Base-by-base conservation (phyloP, 2,797 vertebrate genomes). In the Pangasius macronema region DNA sequence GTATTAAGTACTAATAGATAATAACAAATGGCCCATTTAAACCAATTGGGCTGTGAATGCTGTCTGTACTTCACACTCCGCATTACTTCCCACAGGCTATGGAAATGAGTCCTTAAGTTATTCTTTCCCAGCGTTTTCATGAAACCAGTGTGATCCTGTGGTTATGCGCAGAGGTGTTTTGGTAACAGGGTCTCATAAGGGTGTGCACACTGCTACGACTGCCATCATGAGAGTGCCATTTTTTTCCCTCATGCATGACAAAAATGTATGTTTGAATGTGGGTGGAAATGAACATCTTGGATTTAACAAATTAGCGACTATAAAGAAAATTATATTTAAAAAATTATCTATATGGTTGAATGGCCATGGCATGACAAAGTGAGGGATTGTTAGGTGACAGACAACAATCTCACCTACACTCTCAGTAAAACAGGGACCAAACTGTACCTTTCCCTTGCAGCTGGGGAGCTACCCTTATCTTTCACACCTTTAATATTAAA, bases 81-180 rank as follows among this genome's bases (percentile, higher is more conserved):
- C 51, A 84, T 27, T 51, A 67, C 36, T 72, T 65, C 42, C 39
- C 14, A 36, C 22, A 63, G 53, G 42, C 42, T 77, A 77, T 57
- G 36, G 13, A 59, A 59, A 68, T 68, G 46, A 72, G 70, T 79
- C 53, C n/a, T 46, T 49, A 20, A 67, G 33, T 42, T 49, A n/a
- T 73, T 76, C 42, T 61, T 85, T 83, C 55, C 88, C 85, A 85
- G 84, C 1, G 75, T 89, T 90, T 87, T 87, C 30, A 91, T 87
- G 88, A 83, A 88, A 65, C 90, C 75, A 39, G 84, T 55, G 1
- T 57, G 70, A 55, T 77, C 87, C 61, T 84, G 86, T 68, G 85
- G 65, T 65, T 89, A 91, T 95, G 92, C 93, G 92, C 87, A 79
- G 49, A 89, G 87, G 70, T 96, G 95, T 95, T 96, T 95, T 94